Evolutionary conservation across 2,888 invertebrate genomes (phyloP).

Genomic region (Drosophila setosimentum): DNA sequence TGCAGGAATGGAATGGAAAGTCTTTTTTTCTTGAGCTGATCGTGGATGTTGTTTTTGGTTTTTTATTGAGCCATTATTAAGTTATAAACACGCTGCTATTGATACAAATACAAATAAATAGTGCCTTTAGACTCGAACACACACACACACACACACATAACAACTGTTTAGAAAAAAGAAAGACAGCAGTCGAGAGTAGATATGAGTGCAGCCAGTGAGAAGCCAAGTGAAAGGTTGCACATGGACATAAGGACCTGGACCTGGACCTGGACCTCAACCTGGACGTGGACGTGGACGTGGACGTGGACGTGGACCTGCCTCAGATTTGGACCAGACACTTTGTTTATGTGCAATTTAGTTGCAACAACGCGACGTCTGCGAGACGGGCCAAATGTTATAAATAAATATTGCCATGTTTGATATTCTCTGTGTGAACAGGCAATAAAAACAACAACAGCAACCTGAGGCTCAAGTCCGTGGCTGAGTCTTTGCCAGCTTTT

Average conservation of each 20-base stretch:
- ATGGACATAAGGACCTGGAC: constrained; percentile 16
- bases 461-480: constrained; percentile 41
- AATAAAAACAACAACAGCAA: constrained; percentile 20
- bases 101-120: constrained; percentile 80
- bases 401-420: constrained; percentile 75
- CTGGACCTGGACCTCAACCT: constrained; percentile 7
- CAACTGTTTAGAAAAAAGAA: constrained; percentile 59
- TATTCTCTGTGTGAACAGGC: constrained; percentile 66
- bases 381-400: constrained; percentile 57
- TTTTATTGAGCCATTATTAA: constrained; percentile 82
- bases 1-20: constrained; percentile 70
- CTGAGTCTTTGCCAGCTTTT: constrained; percentile 46
- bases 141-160: constrained; percentile 7
- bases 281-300: constrained; percentile 26
- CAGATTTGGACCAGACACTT: constrained; percentile 53
- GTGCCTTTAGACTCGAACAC: constrained; percentile 16
- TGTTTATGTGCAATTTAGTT: constrained; percentile 63
- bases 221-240: constrained; percentile 16
- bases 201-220: constrained; percentile 14
- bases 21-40: constrained; percentile 35
- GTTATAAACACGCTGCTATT: constrained; percentile 80
- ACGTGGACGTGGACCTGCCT: constrained; percentile 58
- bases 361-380: constrained; percentile 46
- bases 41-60: constrained; percentile 42
- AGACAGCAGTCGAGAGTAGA: constrained; percentile 44